phyloP scores from a whole-genome alignment of 2,797 vertebrate species.

The Acestrorhynchus altus region DNA sequence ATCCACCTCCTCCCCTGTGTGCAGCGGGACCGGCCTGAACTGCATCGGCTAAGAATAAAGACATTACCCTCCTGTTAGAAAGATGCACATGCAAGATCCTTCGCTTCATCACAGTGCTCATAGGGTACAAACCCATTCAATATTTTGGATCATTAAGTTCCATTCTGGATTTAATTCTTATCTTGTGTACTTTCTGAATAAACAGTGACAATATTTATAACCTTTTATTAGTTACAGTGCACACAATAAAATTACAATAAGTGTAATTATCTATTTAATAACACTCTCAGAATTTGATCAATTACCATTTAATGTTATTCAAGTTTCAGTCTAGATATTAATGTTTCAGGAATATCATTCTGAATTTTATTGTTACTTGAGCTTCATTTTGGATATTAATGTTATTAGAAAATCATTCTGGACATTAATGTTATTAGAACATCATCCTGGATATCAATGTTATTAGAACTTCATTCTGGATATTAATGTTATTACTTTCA shows the following conservation, averaged over 20 bases:
- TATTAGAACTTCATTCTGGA: neutral
- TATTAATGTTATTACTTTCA: neutral
- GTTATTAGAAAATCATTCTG: neutral
- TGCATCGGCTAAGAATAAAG: constrained; percentile 71
- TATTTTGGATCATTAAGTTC: too few species aligned
- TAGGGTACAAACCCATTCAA: too few species aligned
- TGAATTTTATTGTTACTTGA: neutral
- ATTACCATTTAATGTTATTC: too few species aligned
- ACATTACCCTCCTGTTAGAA: neutral
- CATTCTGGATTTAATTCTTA: too few species aligned
- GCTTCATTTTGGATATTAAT: neutral
- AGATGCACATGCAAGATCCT: neutral
- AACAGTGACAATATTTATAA: too few species aligned
- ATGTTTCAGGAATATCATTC: neutral
- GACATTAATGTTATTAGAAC: neutral
- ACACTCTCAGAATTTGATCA: too few species aligned
- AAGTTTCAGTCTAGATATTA: neutral
- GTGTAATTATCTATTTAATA: too few species aligned
- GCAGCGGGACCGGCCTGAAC: constrained; percentile 77
- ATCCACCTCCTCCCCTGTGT: constrained; percentile 81
- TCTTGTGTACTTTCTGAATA: too few species aligned
- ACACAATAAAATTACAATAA: too few species aligned
- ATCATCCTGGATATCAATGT: neutral
- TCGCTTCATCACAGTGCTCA: too few species aligned
- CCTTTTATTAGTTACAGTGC: too few species aligned